Conservation (phyloP, 2,888 invertebrate genomes). For the Drosophila kanekoi region DNA sequence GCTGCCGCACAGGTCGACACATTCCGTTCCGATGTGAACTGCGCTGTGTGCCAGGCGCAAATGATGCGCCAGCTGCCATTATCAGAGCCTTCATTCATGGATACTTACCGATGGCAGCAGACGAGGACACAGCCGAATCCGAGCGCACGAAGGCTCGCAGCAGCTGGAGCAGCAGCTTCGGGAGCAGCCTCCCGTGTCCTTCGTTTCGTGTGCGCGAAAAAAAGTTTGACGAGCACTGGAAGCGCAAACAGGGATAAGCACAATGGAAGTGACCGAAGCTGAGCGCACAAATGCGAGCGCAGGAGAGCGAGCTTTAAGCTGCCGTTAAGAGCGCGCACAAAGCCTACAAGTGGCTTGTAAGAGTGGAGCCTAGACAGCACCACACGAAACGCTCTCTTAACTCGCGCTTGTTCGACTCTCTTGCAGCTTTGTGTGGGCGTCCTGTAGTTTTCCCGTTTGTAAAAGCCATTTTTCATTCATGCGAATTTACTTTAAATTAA, state of each 20-base stretch:
- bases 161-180: conserved; percentile 14
- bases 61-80: conserved; percentile 58
- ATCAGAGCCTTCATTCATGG: conserved; percentile 76
- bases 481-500: conserved; percentile 83
- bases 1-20: conserved; percentile 27
- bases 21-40: conserved; percentile 52
- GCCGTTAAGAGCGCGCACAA: conserved; percentile 38
- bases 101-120: conserved; percentile 64
- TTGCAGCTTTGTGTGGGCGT: conserved; percentile 39
- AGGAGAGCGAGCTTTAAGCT: conserved; percentile 61
- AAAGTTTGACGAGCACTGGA: conserved; percentile 71
- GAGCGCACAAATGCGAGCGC: background rate
- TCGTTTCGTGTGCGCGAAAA: conserved; percentile 54
- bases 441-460: conserved; percentile 78
- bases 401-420: conserved; percentile 2
- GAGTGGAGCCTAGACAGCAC: background rate
- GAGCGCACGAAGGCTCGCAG: conserved; percentile 30
- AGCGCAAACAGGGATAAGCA: conserved; percentile 72
- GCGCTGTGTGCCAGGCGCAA: conserved; percentile 57
- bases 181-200: conserved; percentile 43
- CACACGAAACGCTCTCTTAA: background rate
- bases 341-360: conserved; percentile 68
- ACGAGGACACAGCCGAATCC: conserved; percentile 6
- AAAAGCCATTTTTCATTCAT: conserved; percentile 83
- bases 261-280: conserved; percentile 63